Percentiles rank a stretch among this genome's conserved stretches.
Conservation (phyloP, 2,797 vertebrate genomes). For the Balearica regulorum region DNA sequence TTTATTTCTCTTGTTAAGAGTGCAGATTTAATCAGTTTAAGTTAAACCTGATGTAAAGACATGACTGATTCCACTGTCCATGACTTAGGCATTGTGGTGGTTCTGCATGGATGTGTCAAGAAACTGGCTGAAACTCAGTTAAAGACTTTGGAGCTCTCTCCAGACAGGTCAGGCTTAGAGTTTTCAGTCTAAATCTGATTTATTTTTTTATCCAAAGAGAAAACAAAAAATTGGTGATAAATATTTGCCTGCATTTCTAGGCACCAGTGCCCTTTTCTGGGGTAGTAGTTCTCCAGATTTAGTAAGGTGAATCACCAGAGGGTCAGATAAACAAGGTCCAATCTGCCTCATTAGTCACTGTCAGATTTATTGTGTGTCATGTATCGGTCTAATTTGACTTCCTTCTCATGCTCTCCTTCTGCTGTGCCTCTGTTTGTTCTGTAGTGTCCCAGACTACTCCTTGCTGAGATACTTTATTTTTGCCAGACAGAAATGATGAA, state of each 20-base stretch:
- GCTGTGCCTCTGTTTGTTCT: background rate
- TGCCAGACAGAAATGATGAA: background rate
- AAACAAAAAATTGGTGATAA: background rate
- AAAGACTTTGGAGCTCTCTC: background rate
- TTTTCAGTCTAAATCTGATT: background rate
- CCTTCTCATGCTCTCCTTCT: background rate
- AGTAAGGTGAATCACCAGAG: background rate
- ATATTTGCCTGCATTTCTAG: background rate
- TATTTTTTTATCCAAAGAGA: background rate
- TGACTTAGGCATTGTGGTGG: background rate
- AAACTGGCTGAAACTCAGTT: background rate
- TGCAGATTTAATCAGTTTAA: background rate
- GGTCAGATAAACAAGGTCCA: background rate
- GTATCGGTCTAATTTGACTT: background rate
- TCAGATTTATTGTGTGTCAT: background rate
- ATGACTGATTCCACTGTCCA: background rate
- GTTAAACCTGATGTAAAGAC: background rate
- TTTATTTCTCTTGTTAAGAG: background rate
- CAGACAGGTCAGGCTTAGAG: background rate
- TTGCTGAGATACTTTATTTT: background rate
- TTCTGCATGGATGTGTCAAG: background rate
- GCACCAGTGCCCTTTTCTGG: background rate
- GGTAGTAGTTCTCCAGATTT: background rate
- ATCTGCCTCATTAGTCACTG: background rate
- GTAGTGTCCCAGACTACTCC: background rate